Conservation (phyloP, 2,888 invertebrate genomes). For the Epirrhoe tristata region DNA sequence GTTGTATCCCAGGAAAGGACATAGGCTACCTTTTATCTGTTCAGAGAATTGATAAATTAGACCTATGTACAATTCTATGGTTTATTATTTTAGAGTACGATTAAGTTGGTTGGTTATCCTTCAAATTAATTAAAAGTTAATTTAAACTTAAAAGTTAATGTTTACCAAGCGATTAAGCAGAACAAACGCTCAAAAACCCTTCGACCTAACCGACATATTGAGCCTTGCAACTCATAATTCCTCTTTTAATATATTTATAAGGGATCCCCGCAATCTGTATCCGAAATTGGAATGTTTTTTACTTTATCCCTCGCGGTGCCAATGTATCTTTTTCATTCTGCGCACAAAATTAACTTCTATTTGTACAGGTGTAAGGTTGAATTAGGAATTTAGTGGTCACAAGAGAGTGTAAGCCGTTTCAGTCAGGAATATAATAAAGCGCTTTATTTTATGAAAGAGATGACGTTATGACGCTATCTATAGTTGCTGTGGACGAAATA, state of each 20-base stretch:
- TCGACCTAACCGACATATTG: constrained; percentile 51
- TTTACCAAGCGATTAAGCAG: constrained; percentile 40
- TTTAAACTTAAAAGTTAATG: no score
- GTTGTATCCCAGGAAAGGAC: no score
- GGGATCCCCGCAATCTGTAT: constrained; percentile 66
- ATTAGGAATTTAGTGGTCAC: constrained; percentile 23
- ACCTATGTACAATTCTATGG: no score
- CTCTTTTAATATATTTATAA: constrained; percentile 72
- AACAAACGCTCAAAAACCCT: constrained; percentile 32
- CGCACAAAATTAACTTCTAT: constrained; percentile 35
- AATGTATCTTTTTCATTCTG: constrained; percentile 31
- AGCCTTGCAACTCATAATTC: constrained; percentile 60
- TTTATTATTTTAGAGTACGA: no score
- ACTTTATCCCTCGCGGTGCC: constrained; percentile 56
- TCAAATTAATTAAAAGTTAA: no score
- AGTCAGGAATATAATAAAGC: constrained; percentile 45
- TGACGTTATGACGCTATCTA: constrained; percentile 33
- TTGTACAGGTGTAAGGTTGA: constrained; percentile 23
- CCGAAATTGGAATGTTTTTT: constrained; percentile 69
- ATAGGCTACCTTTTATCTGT: no score
- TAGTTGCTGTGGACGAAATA: constrained; percentile 5
- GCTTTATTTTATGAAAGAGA: constrained; percentile 52
- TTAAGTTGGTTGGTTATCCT: no score
- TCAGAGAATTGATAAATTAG: no score
- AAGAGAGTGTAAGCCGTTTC: constrained; percentile 38